Base-by-base conservation (phyloP, 2,113 vertebrate species). In the Perca schrenkii region DNA sequence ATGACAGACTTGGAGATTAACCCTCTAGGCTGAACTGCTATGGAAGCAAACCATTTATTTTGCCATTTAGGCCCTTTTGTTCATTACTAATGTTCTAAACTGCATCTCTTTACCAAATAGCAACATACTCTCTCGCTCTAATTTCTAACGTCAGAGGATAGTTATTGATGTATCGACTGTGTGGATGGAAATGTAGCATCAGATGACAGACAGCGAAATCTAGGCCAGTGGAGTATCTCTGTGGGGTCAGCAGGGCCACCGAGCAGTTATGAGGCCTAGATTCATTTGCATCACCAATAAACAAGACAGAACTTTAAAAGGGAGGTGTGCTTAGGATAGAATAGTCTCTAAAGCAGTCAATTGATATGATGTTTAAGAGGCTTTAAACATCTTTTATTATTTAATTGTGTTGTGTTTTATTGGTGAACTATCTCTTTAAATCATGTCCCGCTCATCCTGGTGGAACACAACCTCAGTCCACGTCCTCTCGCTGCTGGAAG, bases 171-270 rank as follows among this genome's bases (percentile, higher is more conserved):
- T 90, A 90, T 91, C 78, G 92, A 87, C 85, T 81, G 43, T 52
- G 79, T 19, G 84, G 84, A 63, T 84, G 83, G 86, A 86, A 90
- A 79, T 86, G 72, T 91, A 89, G 91, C 84, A 83, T 88, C 91
- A 61, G 89, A 90, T 94, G 90, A 93, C 89, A 86, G 77, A 52
- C 74, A 61, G 66, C 0, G 12, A 72, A 82, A 92, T 92, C 79
- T 91, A 89, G 89, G 89, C 78, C 88, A 91, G 65, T 60, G 25
- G 66, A 86, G 84, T 82, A 76, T 76, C 71, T 83, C 68, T 63
- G 8, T 50, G 54, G 63, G 77, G 79, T 83, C 64, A 74, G 65
- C 11, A 36, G 50, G 66, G 14, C 25, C 19, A 21, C 31, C 14
- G 74, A 76, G 73, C 69, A 50, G 28, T 76, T 76, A 62, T 49